Conservation (phyloP, 2,888 invertebrate genomes). For the Trichogramma evanescens region DNA sequence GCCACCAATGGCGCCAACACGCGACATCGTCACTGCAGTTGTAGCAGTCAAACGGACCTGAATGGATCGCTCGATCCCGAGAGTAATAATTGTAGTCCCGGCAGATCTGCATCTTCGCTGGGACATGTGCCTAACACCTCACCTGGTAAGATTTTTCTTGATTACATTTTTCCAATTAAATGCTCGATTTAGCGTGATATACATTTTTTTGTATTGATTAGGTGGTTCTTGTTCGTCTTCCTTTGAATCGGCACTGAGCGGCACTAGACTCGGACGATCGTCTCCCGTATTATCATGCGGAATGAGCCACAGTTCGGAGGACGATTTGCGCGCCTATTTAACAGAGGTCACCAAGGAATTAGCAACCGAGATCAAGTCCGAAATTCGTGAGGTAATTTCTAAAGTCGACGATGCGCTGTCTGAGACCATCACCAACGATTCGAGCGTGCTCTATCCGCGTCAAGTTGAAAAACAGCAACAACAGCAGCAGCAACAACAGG, state of each 20-base stretch:
- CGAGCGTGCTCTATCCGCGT: constrained; percentile 41
- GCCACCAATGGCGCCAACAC: constrained; percentile 49
- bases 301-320: constrained; percentile 51
- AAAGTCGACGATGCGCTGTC: constrained; percentile 73
- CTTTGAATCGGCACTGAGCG: constrained; percentile 25
- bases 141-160: constrained; percentile 29
- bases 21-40: constrained; percentile 56
- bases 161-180: constrained; percentile 22
- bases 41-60: constrained; percentile 68
- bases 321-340: constrained; percentile 67
- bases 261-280: constrained; percentile 35
- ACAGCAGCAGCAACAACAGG: constrained; percentile 24
- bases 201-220: not conserved
- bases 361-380: constrained; percentile 74
- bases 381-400: constrained; percentile 72
- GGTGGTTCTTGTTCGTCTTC: constrained; percentile 25
- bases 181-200: constrained; percentile 14
- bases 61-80: constrained; percentile 57
- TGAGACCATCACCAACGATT: constrained; percentile 58
- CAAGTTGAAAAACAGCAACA: constrained; percentile 23
- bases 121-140: constrained; percentile 34
- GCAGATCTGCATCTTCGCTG: constrained; percentile 37
- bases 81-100: constrained; percentile 37
- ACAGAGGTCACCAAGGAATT: constrained; percentile 72
- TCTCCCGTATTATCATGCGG: constrained; percentile 36